Conservation (phyloP, 1,140 invertebrate genomes). For the Trichonephila clavipes region DNA sequence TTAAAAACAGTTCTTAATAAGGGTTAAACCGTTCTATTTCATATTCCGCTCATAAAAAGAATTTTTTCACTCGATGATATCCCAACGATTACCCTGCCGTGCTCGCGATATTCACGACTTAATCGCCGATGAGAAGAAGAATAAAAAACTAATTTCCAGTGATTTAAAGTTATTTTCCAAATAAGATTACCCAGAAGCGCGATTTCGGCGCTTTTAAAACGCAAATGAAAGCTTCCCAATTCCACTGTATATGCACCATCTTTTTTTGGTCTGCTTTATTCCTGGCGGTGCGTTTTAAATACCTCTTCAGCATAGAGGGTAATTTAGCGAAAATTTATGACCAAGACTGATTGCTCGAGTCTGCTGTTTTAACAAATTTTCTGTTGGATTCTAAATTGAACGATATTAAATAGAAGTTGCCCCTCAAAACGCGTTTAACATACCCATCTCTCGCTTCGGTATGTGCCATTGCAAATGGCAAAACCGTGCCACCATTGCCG, state of each 20-base stretch:
- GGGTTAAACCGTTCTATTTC: constrained; percentile 69
- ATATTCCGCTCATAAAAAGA: constrained; percentile 43
- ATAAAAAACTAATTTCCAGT: constrained; percentile 72
- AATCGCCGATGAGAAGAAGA: constrained; percentile 53
- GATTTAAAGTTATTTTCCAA: constrained; percentile 76
- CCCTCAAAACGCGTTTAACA: constrained; percentile 74
- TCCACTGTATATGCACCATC: background rate
- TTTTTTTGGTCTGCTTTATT: constrained; percentile 1
- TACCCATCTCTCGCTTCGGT: constrained; percentile 30
- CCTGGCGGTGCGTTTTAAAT: constrained; percentile 57
- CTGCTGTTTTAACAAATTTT: constrained; percentile 74
- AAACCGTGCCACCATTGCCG: constrained; percentile 41
- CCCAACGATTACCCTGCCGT: constrained; percentile 49
- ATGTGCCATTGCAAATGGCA: constrained; percentile 58
- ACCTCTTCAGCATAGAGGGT: constrained; percentile 58
- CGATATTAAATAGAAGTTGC: constrained; percentile 76
- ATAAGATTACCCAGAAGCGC: constrained; percentile 67
- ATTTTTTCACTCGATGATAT: constrained; percentile 21
- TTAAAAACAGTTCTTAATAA: constrained; percentile 59
- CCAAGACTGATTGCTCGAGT: constrained; percentile 73
- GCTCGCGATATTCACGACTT: constrained; percentile 41
- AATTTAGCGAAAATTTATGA: constrained; percentile 75
- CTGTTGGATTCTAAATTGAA: constrained; percentile 74
- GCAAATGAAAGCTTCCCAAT: constrained; percentile 27
- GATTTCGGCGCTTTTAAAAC: constrained; percentile 62